These are phyloP conservation scores for cattle (Bos taurus) DNA, from an alignment of 2,113 vertebrate species.

Conservation along the genomic window ARS-UCD2.0 NC_037357.1:117527501-117528000, in stretches of 20 bases:
- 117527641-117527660: neutral
- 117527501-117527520: neutral
- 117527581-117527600: neutral
- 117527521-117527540: neutral
- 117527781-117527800: neutral
- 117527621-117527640: neutral
- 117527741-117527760: conserved; percentile 7
- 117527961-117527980: neutral
- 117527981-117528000: conserved; percentile 14
- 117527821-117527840: neutral
- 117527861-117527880: conserved; percentile 17
- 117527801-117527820: neutral
- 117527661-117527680: neutral
- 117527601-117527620: neutral
- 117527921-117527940: conserved; percentile 28
- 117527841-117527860: neutral
- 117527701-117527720: neutral
- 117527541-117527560: neutral
- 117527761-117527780: neutral
- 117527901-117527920: conserved; percentile 29
- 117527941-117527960: neutral
- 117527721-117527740: neutral
- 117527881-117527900: conserved; percentile 35
- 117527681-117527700: neutral
- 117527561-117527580: neutral